Evolutionary conservation across 2,113 vertebrate species (phyloP), one percentile per base, ranked within the genome.

Genomic region (Oryzias woworae): DNA sequence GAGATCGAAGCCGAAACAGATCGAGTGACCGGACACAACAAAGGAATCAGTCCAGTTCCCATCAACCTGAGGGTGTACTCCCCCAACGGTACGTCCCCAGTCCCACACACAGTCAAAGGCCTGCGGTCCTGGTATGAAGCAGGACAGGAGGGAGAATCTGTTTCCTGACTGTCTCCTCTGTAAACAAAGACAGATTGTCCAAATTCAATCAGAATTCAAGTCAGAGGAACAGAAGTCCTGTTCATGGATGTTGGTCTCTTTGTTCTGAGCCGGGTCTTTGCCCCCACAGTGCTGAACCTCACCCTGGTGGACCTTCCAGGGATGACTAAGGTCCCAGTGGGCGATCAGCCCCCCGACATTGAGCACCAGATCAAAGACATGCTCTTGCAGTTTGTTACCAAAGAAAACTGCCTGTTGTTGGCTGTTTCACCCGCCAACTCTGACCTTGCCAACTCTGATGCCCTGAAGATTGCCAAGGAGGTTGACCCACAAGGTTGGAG

Each of bases 351-450:
- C 1, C 64, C 88, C 0, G 96, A 98, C 87, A 98, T 98, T 0
- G 96, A 98, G 88, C 91, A 91, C 48, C 96, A 98, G 92, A 98
- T 98, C 82, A 88, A 87, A 48, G 96, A 98, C 0, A 98, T 98
- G 96, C 83, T 98, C 1, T 93, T 97, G 94, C 96, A 98, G 88
- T 98, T 98, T 3, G 95, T 98, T 71, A 98, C 96, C 75, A 98
- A 98, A 85, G 96, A 98, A 60, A 98, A 98, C 80, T 98, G 96
- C 81, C 95, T 98, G 65, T 89, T 98, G 66, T 77, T 98, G 80
- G 96, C 96, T 0, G 96, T 98, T 6, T 98, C 96, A 3, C 96
- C 96, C 0, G 96, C 96, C 81, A 98, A 98, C 88, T 95, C 95
- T 0, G 96, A 98, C 83, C 88, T 98, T 62, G 96, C 96, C 84